A percentile compares a stretch with the other conserved stretches of the same genome.
phyloP scores from a whole-genome alignment of 2,888 invertebrate species.

The Clostera curtula region DNA sequence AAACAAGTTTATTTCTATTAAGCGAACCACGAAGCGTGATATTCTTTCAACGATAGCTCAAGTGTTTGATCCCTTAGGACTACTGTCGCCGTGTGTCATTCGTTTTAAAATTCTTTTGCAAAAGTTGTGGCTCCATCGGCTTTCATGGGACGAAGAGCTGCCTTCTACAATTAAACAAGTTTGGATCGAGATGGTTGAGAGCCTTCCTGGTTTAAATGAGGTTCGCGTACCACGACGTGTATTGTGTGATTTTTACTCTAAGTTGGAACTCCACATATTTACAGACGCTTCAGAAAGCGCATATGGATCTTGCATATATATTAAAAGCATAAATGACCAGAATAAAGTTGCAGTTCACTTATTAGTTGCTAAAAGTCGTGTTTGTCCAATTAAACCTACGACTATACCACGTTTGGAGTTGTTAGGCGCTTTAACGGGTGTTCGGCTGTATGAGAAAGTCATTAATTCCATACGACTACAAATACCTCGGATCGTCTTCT shows the following conservation, averaged over 20 bases:
- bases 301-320: slow-evolving; percentile 1
- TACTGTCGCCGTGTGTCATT: slow-evolving; percentile 1
- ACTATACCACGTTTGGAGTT: slow-evolving; percentile 23
- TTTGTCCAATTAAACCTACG: slow-evolving; percentile 15
- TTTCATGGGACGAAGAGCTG: slow-evolving; percentile 1
- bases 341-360: slow-evolving; percentile 9
- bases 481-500: background rate
- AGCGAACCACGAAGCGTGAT: background rate
- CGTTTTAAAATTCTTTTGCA: slow-evolving; percentile 1
- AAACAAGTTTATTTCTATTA: background rate
- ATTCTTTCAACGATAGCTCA: slow-evolving; percentile 3
- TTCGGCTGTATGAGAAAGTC: slow-evolving; percentile 13
- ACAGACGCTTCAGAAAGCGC: slow-evolving; percentile 1
- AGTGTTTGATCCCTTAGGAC: slow-evolving; percentile 5
- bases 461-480: slow-evolving; percentile 1
- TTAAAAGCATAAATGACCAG: background rate
- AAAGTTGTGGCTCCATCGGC: background rate
- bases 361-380: slow-evolving; percentile 12
- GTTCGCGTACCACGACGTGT: background rate
- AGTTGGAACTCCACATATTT: background rate
- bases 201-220: background rate
- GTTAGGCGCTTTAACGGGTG: slow-evolving; percentile 17
- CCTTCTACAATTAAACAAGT: background rate
- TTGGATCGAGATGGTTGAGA: background rate
- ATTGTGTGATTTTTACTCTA: background rate